Base-by-base conservation (phyloP, 2,888 invertebrate species). In the Euplexia lucipara region DNA sequence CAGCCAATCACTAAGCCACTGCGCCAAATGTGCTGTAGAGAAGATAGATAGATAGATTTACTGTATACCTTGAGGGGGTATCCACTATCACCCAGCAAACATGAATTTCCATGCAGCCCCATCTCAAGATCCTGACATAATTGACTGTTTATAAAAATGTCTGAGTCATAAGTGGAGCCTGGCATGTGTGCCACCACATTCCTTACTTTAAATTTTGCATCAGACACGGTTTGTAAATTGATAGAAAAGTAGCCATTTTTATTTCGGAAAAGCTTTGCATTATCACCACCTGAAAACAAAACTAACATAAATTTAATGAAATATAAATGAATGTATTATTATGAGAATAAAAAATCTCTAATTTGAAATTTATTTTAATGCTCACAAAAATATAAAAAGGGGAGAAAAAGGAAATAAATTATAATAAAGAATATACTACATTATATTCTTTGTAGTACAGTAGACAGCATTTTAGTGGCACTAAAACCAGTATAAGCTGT, bases 261-360 rank as follows among this genome's bases (percentile, higher is more conserved):
- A 16, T 70, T 60, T 34, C 56, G 49, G 20, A 60, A 70, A 41
- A 65, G 44, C 34, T 70, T 52, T 26, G 56, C 66, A 34, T 72
- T 56, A 30, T 58, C 22, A 53, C 52, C 52, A 34, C 56, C 56
- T 56, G 53, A 14, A 16, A 56, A 56, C 10, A 30, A 18, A 18
- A n/a, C 7, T 7, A 51, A 18, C 14, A 18, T 18, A n/a, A n/a
- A n/a, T n/a, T n/a, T n/a, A n/a, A n/a, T n/a, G n/a, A n/a, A n/a
- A n/a, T n/a, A n/a, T n/a, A n/a, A n/a, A n/a, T n/a, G n/a, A n/a
- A n/a, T n/a, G n/a, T n/a, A n/a, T n/a, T n/a, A n/a, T n/a, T n/a
- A n/a, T n/a, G n/a, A n/a, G n/a, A n/a, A n/a, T n/a, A n/a, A n/a
- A n/a, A n/a, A n/a, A n/a, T n/a, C n/a, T n/a, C n/a, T n/a, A n/a